Evolutionary conservation across 2,797 vertebrate genomes (phyloP).

Genomic region (Cryptoblepharus egeriae): DNA sequence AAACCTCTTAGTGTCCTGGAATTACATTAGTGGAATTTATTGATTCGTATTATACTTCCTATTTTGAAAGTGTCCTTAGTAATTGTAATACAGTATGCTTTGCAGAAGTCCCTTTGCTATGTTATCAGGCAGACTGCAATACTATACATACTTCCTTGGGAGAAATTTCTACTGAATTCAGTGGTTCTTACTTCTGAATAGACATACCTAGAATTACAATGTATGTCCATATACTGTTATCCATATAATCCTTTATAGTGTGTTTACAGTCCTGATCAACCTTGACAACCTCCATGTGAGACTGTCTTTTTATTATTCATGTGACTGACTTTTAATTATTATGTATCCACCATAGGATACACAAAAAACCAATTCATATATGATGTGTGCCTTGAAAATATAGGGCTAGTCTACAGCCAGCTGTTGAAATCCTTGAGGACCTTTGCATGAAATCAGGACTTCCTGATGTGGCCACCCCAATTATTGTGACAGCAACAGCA

Average conservation of each 20-base stretch:
- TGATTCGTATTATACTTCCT: background rate
- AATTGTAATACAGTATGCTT: background rate
- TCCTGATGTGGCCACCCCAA: background rate
- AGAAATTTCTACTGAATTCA: too few relatives aligned
- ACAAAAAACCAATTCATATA: background rate
- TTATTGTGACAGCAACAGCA: background rate
- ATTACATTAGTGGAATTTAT: background rate
- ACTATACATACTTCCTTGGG: too few relatives aligned
- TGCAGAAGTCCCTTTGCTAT: background rate
- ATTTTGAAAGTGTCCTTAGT: background rate
- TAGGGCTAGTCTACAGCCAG: background rate
- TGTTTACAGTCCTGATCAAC: background rate
- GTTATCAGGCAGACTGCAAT: background rate
- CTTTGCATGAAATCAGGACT: background rate
- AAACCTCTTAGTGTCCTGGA: background rate
- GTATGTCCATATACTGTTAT: background rate
- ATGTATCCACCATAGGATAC: background rate
- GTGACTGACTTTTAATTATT: background rate
- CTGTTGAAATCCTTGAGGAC: background rate
- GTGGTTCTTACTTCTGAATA: too few relatives aligned
- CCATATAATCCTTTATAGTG: background rate
- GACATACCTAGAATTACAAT: too few relatives aligned
- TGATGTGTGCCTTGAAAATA: background rate
- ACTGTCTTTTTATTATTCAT: background rate
- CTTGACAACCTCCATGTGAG: background rate